Evolutionary conservation across 2,888 invertebrate species (phyloP), one percentile per base, ranked within the genome.

Genomic region (Oscheius myriophilus): DNA sequence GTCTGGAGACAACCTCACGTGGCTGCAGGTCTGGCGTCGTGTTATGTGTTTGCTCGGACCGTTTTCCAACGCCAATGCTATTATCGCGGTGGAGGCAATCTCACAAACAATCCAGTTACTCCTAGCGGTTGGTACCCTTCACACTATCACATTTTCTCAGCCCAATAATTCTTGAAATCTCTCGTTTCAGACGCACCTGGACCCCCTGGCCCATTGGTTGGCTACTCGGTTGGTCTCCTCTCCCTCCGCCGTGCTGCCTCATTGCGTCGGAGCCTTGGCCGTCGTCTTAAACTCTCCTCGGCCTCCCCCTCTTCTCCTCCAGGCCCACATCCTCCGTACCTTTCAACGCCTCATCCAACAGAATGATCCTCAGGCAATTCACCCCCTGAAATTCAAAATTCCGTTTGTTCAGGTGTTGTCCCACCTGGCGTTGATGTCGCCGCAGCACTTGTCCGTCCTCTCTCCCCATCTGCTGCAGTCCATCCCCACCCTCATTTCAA

Each of bases 1-100:
- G 76, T 81, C 78, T 3, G 83, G 80, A 25, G 76, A 83, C 55
- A 73, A 76, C 46, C 62, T 72, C 14, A 71, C 71, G 16, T 84
- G 84, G 84, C 70, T 84, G 9, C 81, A 81, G 51, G 74, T 77
- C 14, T 84, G 84, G 84, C 74, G 81, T 69, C 76, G 84, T n/a
- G 72, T 84, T 11, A 71, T 84, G 41, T 78, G 75, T 45, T 70
- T 84, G 21, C 75, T 84, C 21, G 81, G 79, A 57, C 79, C 84
- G 7, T 73, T 71, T 42, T 65, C 75, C 49, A 73, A 79, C 66
- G 68, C 73, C 25, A 67, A 67, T 63, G 67, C 77, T 33, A 70
- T 74, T 54, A 69, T 73, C 41, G 82, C 84, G 46, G 81, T 84
- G 14, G 83, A 84, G 64, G 81, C 82, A 23, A 72, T 78, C 58